Base-by-base conservation (phyloP, 2,888 invertebrate genomes). In the Lucinisca nassula region DNA sequence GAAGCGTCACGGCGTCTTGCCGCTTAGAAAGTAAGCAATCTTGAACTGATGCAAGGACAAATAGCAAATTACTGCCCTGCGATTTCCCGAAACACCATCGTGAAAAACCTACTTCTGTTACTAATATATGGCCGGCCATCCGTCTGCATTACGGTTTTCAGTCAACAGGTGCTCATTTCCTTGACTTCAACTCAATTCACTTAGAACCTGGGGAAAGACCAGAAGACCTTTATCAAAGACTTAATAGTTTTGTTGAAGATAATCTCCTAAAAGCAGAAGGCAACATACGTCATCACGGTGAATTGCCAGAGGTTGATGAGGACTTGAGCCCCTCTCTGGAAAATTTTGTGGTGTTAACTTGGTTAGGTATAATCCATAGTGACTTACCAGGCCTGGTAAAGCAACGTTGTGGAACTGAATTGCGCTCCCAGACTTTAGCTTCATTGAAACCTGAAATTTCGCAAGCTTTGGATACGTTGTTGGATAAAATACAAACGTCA, bases 371-470 rank as follows among this genome's bases (percentile, higher is more conserved):
- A 0, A 76, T 92, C 0, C 80, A 88, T 51, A 45, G 32, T 24
- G 88, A 87, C n/a, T 75, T 92, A 0, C 90, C 89, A 21, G n/a
- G 14, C 0, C 58, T 89, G 1, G 88, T 90, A 0, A 92, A 92
- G 72, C 92, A 92, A 77, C 8, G 88, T 1, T 90, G 87, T 70
- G 89, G 86, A 0, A 88, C 91, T 10, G 90, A 92, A 38, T 55
- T 90, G 12, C 61, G 91, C 0, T 79, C 84, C 1, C 73, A 77
- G 8, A 91, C 92, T n/a, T 58, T 92, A 0, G 90, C 90, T 21
- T 90, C 90, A 12, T 76, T 91, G 3, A 92, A 90, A 79, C 88
- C 89, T 0, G 90, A 92, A 78, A 92, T 92, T 21, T 91, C 88
- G 1, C 77, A 74, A 27, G 87, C 91, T 17, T 74, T 91, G 10